Base-by-base conservation (phyloP, 2,888 invertebrate species). In the Ommatoiulus sabulosus region DNA sequence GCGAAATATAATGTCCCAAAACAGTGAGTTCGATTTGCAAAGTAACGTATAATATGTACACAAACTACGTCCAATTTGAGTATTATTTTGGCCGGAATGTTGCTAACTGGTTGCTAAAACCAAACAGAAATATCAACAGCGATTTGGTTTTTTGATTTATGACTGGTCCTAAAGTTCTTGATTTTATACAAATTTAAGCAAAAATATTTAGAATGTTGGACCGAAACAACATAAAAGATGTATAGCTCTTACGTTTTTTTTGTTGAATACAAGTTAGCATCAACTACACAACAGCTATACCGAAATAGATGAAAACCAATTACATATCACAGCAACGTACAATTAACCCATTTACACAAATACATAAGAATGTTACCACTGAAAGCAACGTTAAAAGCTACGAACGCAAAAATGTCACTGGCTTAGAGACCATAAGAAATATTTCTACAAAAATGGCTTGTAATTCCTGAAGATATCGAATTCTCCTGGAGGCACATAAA, bases 401-500 rank as follows among this genome's bases (percentile, higher is more conserved):
- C 80, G 12, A 80, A 80, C 80, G 35, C 80, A 72, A 80, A 52
- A 80, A 80, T 35, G 24, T 35, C 35, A 80, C 35, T 80, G 80
- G 80, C 12, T 80, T 80, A 35, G 35, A 12, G 35, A 80, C 80
- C 80, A 80, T 8, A 35, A 35, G 8, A 35, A 35, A 80, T 15
- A 24, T 80, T 80, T 80, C 80, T 80, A 80, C 35, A 80, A 80
- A 57, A 80, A 80, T 80, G 80, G 80, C 80, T 80, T 35, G 35
- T 80, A 80, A 35, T 80, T 80, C 80, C 80, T 35, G 80, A 80
- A 80, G 80, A 80, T 80, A 80, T 35, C 80, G 80, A 80, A 80
- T 80, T 80, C 80, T 80, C 80, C 80, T 80, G 80, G 80, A 80
- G 80, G 80, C 80, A 80, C 80, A 80, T 80, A 80, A 80, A 80